These are phyloP conservation scores for Burhinus oedicnemus DNA, from an alignment of 2,113 vertebrate species.

Conservation along the genomic window DNA sequence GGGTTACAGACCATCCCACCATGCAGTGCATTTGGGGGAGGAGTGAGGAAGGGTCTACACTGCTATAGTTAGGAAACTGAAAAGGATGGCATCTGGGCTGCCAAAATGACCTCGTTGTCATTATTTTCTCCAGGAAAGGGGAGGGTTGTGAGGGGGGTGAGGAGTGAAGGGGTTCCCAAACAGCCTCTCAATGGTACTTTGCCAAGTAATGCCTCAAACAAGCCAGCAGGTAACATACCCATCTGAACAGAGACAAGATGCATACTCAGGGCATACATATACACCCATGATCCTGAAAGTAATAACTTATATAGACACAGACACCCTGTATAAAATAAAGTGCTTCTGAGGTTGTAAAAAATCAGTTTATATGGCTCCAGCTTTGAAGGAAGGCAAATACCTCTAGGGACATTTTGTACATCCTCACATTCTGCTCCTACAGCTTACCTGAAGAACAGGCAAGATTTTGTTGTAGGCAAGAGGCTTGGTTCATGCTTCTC, in stretches of 20 bases:
- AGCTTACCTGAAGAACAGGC: not conserved
- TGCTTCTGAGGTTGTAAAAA: not conserved
- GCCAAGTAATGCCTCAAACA: not conserved
- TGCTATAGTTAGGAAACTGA: not conserved
- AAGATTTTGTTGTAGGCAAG: not conserved
- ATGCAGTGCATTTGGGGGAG: not conserved
- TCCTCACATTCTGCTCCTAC: not conserved
- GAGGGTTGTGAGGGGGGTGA: not conserved
- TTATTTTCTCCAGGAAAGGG: not conserved
- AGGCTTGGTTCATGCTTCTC: not conserved
- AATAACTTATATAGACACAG: not conserved
- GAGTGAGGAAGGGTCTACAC: not conserved
- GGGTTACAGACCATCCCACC: not conserved
- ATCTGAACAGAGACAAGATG: not conserved
- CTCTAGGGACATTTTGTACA: not conserved
- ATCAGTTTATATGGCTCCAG: not conserved
- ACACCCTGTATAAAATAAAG: not conserved
- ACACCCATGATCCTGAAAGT: not conserved
- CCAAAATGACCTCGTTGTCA: not conserved
- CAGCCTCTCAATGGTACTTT: not conserved
- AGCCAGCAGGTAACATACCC: too few relatives aligned
- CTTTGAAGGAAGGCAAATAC: not conserved
- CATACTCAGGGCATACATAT: not conserved
- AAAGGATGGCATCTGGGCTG: not conserved
- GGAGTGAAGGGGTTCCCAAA: not conserved